phyloP scores from a whole-genome alignment of 1,140 invertebrate species.

The Samia ricini region DNA sequence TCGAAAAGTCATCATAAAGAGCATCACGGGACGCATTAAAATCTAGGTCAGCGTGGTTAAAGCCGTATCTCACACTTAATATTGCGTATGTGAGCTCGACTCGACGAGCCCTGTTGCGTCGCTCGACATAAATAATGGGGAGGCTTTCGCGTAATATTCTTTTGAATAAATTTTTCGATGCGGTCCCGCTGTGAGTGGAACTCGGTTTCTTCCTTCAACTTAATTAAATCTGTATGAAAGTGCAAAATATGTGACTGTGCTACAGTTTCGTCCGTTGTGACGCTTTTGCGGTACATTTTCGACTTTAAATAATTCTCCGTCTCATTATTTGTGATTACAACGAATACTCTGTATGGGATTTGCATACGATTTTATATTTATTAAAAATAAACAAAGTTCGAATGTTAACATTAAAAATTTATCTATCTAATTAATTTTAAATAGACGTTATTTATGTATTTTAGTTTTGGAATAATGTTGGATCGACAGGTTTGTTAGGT shows the following conservation, averaged over 20 bases:
- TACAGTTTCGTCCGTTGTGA: slow-evolving; percentile 57
- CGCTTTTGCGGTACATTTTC: slow-evolving; percentile 45
- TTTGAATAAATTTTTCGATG: slow-evolving; percentile 68
- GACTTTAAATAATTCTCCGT: slow-evolving; percentile 62
- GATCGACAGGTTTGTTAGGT: neutral
- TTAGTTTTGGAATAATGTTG: too few species aligned
- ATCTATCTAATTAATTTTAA: slow-evolving; percentile 21
- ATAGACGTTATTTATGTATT: neutral
- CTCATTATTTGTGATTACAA: slow-evolving; percentile 70
- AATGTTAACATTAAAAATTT: slow-evolving; percentile 18
- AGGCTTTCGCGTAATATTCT: slow-evolving; percentile 47
- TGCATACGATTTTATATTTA: neutral
- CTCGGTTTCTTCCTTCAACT: slow-evolving; percentile 62
- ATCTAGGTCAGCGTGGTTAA: slow-evolving; percentile 67
- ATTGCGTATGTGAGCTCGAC: slow-evolving; percentile 36
- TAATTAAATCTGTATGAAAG: slow-evolving; percentile 72
- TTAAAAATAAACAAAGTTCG: neutral
- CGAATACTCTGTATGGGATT: slow-evolving; percentile 54
- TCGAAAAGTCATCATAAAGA: slow-evolving; percentile 76
- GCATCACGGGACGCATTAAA: slow-evolving; percentile 52
- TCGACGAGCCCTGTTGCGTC: slow-evolving; percentile 50
- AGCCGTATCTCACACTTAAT: slow-evolving; percentile 72
- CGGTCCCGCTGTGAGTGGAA: slow-evolving; percentile 62
- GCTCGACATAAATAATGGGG: slow-evolving; percentile 65
- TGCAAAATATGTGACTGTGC: slow-evolving; percentile 72